phyloP scores from a whole-genome alignment of 2,888 invertebrate species.

The Tiphia femorata region DNA sequence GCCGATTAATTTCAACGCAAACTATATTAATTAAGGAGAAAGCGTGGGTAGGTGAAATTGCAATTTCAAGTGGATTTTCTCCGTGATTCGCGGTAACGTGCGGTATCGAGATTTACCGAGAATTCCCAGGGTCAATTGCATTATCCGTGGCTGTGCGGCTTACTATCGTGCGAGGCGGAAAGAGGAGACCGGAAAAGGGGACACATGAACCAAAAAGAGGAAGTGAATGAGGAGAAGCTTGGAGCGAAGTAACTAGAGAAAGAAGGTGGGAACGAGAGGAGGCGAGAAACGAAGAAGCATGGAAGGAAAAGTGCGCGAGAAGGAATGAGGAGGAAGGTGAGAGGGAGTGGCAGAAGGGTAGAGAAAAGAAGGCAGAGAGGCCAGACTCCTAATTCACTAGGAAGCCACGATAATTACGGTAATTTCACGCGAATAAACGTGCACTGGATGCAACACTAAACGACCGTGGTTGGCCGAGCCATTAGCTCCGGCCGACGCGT shows the following conservation, averaged over 20 bases:
- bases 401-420: constrained; percentile 38
- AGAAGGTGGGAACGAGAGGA: background rate
- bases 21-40: background rate
- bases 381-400: constrained; percentile 21
- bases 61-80: background rate
- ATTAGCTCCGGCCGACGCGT: no score
- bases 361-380: background rate
- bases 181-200: no score
- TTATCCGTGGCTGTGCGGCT: constrained; percentile 2
- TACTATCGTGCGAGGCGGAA: background rate
- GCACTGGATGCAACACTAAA: constrained; percentile 29
- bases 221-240: no score
- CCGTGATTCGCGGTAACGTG: constrained; percentile 1
- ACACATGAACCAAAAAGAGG: no score
- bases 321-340: background rate
- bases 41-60: constrained; percentile 13
- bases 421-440: constrained; percentile 33
- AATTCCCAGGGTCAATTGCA: constrained; percentile 11
- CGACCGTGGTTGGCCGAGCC: constrained; percentile 7
- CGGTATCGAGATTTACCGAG: constrained; percentile 16
- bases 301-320: background rate
- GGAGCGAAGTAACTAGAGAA: background rate
- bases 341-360: constrained; percentile 1
- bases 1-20: background rate
- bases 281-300: background rate